These are phyloP conservation scores for Cryptops parisi DNA, from an alignment of 2,888 invertebrate species.

Conservation along the genomic window DNA sequence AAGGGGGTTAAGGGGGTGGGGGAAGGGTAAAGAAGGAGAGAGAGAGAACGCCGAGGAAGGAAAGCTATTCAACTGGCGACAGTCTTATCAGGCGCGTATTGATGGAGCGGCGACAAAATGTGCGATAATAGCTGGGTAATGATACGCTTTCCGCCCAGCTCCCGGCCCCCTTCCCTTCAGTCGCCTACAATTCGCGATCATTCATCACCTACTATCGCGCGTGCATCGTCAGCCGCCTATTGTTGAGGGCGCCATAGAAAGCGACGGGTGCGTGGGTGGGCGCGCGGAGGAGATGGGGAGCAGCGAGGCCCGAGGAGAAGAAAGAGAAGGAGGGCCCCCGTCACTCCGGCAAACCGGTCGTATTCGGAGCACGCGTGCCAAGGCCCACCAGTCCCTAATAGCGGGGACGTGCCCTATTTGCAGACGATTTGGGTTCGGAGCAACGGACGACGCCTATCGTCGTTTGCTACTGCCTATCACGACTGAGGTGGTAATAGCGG, in stretches of 20 bases:
- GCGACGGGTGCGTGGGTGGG: too few relatives aligned
- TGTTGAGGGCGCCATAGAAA: too few relatives aligned
- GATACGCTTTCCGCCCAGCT: conserved; percentile 3
- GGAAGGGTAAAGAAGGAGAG: neutral
- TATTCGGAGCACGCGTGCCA: too few relatives aligned
- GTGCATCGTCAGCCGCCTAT: neutral
- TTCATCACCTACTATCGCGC: neutral
- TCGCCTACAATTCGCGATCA: neutral
- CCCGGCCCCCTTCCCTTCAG: neutral
- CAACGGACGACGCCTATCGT: neutral
- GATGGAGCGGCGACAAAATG: conserved; percentile 10
- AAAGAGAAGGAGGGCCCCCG: neutral
- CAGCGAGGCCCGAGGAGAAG: neutral
- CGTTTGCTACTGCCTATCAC: neutral
- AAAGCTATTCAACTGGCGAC: neutral
- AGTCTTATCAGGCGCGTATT: conserved; percentile 6
- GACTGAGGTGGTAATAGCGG: too few relatives aligned
- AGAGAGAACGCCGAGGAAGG: neutral
- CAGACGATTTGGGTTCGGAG: neutral
- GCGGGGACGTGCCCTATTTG: neutral
- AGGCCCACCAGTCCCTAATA: neutral
- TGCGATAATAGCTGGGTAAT: conserved; percentile 11
- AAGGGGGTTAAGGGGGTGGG: too few relatives aligned
- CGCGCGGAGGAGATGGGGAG: too few relatives aligned
- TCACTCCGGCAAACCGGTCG: too few relatives aligned